These are phyloP conservation scores for Rhorus exstirpatorius DNA, from an alignment of 2,888 invertebrate genomes.

Conservation along the genomic window DNA sequence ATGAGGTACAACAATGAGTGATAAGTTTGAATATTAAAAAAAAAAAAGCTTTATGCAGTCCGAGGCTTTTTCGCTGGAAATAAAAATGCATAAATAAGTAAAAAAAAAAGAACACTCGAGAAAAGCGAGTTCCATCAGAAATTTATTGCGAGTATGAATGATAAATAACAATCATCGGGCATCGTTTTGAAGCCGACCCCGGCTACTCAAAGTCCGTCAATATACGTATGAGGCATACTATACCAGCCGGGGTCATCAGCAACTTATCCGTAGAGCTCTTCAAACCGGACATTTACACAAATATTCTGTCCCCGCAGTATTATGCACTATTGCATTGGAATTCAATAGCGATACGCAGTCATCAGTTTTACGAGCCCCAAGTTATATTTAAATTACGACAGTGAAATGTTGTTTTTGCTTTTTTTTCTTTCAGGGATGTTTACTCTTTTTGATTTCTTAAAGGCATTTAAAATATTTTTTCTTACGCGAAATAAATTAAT, in stretches of 20 bases:
- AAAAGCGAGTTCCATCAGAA: slow-evolving; percentile 41
- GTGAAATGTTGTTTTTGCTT: background rate
- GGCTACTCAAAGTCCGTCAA: slow-evolving; percentile 83
- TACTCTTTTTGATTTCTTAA: too few species aligned
- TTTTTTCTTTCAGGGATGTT: too few species aligned
- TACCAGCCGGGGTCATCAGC: slow-evolving; percentile 73
- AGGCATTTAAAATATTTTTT: too few species aligned
- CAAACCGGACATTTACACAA: slow-evolving; percentile 41
- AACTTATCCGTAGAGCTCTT: slow-evolving; percentile 68
- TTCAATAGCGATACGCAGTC: background rate
- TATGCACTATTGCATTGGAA: background rate
- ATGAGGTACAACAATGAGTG: too few species aligned
- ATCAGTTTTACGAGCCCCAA: background rate
- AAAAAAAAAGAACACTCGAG: background rate
- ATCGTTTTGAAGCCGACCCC: slow-evolving; percentile 82
- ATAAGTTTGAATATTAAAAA: too few species aligned
- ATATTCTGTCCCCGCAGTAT: slow-evolving; percentile 25
- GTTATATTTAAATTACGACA: background rate
- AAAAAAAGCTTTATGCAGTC: too few species aligned
- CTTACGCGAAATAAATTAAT: too few species aligned
- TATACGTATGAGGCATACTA: slow-evolving; percentile 67
- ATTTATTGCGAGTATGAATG: slow-evolving; percentile 61
- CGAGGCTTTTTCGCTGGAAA: too few species aligned
- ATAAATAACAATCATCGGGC: slow-evolving; percentile 71
- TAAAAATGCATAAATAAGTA: too few species aligned